These are phyloP conservation scores for Aphaenogaster floridana DNA, from an alignment of 1,140 invertebrate species.

Conservation along the genomic window DNA sequence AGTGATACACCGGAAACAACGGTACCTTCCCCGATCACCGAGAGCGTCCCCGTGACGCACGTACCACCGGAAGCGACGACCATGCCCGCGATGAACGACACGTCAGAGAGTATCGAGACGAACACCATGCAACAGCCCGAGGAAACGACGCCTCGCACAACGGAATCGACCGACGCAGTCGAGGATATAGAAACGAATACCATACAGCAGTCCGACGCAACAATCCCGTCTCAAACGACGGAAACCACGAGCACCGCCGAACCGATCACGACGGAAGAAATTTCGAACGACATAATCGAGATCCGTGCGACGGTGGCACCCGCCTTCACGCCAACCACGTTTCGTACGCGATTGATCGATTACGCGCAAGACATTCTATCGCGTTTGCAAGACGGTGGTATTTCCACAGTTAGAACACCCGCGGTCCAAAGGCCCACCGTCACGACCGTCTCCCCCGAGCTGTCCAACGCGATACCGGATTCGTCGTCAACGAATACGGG, in stretches of 20 bases:
- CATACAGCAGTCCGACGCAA: constrained; percentile 38
- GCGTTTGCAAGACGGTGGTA: constrained; percentile 20
- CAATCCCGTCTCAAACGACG: constrained; percentile 9
- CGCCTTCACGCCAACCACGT: constrained; percentile 48
- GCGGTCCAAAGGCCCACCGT: neutral
- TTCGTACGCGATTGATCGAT: constrained; percentile 60
- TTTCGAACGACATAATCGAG: constrained; percentile 43
- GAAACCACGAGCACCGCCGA: constrained; percentile 19
- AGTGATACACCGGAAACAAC: neutral
- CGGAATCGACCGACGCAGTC: neutral
- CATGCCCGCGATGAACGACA: neutral
- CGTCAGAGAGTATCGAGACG: constrained; percentile 39
- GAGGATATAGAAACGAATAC: constrained; percentile 66
- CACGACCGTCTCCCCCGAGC: neutral
- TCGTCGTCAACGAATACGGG: constrained; percentile 10
- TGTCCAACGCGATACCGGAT: constrained; percentile 47
- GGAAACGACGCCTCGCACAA: neutral
- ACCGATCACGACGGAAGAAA: constrained; percentile 41
- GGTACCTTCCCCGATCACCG: neutral
- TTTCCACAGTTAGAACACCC: neutral
- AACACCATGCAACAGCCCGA: constrained; percentile 60
- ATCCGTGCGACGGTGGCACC: constrained; percentile 24
- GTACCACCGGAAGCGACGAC: constrained; percentile 6
- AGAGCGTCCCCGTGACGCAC: neutral
- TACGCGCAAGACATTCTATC: constrained; percentile 68